Percentiles rank a stretch among this genome's conserved stretches.
phyloP scores from a whole-genome alignment of 1,140 invertebrate genomes.

The Lysiphlebus fabarum region DNA sequence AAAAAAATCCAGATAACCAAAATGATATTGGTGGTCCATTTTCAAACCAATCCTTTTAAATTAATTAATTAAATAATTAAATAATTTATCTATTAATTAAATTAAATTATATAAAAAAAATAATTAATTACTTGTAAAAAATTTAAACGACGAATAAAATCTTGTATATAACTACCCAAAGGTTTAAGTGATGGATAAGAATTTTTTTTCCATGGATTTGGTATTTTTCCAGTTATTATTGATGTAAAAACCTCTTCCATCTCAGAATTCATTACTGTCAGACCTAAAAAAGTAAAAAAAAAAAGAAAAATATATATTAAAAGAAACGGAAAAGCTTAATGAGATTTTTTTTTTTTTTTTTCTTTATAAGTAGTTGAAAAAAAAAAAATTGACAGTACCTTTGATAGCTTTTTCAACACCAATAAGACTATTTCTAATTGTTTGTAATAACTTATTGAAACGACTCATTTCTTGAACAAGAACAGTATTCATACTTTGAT shows the following conservation, averaged over 20 bases:
- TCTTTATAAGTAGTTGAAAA: background rate
- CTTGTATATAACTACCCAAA: conserved; percentile 83
- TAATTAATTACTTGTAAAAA: conserved; percentile 68
- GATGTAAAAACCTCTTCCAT: conserved; percentile 85
- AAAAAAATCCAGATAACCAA: conserved; percentile 94
- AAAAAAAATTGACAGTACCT: conserved; percentile 57
- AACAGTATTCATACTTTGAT: conserved; percentile 92
- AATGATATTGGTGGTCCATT: conserved; percentile 77
- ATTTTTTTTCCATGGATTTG: conserved; percentile 74
- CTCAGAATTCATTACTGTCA: conserved; percentile 79
- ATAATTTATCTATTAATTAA: conserved; percentile 2
- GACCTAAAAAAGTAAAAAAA: conserved; percentile 54
- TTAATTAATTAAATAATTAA: conserved; percentile 5
- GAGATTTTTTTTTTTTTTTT: background rate
- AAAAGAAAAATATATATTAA: background rate
- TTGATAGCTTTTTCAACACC: conserved; percentile 86
- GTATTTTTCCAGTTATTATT: conserved; percentile 82
- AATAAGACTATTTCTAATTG: conserved; percentile 71
- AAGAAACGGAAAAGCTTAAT: background rate
- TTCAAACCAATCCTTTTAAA: conserved; percentile 73
- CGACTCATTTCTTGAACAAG: conserved; percentile 90
- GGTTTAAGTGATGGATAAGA: conserved; percentile 94
- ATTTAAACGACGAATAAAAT: conserved; percentile 76
- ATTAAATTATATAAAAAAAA: conserved; percentile 3
- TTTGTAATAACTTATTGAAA: conserved; percentile 77